Evolutionary conservation across 2,888 invertebrate species (phyloP).

Genomic region (Sericinus montela): DNA sequence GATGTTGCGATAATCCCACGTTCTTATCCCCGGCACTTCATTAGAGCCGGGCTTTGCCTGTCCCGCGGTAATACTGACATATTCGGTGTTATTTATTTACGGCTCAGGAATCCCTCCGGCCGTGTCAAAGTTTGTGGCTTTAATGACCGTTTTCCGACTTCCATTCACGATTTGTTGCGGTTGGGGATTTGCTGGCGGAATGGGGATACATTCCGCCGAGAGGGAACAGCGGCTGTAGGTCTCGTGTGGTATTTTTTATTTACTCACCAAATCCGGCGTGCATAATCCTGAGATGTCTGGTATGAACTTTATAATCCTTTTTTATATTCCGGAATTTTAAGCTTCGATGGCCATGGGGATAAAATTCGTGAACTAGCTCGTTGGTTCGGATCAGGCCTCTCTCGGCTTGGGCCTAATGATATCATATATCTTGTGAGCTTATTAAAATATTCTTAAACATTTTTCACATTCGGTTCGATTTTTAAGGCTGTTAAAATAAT

Average conservation of each 20-base stretch:
- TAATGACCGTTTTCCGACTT: constrained; percentile 50
- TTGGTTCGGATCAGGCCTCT: too few relatives aligned
- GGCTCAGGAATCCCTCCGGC: constrained; percentile 40
- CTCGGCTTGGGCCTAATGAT: too few relatives aligned
- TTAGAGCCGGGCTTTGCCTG: constrained; percentile 50
- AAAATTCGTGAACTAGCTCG: too few relatives aligned
- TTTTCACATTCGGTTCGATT: too few relatives aligned
- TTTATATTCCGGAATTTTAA: too few relatives aligned
- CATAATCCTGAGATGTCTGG: too few relatives aligned
- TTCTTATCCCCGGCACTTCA: constrained; percentile 57
- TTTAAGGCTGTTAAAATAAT: too few relatives aligned
- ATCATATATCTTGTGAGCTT: too few relatives aligned
- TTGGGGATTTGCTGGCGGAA: background rate
- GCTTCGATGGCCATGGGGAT: too few relatives aligned
- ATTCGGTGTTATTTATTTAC: constrained; percentile 55
- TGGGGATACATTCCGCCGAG: background rate
- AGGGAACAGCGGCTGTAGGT: background rate
- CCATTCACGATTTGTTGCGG: constrained; percentile 13
- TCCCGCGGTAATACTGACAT: constrained; percentile 30
- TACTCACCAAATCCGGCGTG: too few relatives aligned
- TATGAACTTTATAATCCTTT: background rate
- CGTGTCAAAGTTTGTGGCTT: constrained; percentile 41
- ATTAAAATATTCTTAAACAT: too few relatives aligned
- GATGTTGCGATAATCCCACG: constrained; percentile 70
- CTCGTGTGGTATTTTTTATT: background rate